These are phyloP conservation scores for Varanus komodoensis DNA, from an alignment of 2,113 vertebrate species.

Conservation along the genomic window DNA sequence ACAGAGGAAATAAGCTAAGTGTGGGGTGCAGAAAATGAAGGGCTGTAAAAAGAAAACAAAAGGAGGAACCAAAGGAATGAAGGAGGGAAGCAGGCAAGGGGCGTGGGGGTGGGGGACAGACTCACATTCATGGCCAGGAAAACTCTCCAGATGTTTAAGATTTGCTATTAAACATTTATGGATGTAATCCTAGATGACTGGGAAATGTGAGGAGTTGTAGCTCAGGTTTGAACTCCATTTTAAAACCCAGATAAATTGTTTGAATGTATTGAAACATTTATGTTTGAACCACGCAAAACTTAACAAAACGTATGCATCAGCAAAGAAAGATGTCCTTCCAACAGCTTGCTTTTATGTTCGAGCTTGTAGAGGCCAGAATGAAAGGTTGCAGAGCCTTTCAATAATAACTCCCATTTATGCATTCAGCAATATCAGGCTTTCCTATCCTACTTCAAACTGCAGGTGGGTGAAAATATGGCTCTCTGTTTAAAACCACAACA, in stretches of 20 bases:
- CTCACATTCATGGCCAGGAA: neutral
- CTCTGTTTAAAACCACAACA: neutral
- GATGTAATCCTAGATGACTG: no score
- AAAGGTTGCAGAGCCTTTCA: neutral
- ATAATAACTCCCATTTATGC: neutral
- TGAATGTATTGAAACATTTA: neutral
- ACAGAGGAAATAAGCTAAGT: neutral
- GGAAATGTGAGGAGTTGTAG: no score
- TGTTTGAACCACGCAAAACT: neutral
- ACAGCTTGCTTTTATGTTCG: neutral
- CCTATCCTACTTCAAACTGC: neutral
- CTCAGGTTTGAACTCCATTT: neutral
- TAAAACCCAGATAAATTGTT: constrained; percentile 32
- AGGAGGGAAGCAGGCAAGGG: no score
- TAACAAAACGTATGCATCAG: constrained; percentile 1
- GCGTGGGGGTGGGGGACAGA: neutral
- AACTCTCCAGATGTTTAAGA: neutral
- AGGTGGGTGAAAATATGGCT: neutral
- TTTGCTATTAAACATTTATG: neutral
- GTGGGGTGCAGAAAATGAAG: neutral
- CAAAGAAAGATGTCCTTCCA: neutral
- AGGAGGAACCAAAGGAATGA: neutral
- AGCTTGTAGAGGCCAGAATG: neutral
- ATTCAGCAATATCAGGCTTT: neutral
- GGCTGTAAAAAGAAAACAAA: constrained; percentile 1